Percentiles rank a stretch among this genome's conserved stretches.
phyloP scores from a whole-genome alignment of 2,888 invertebrate species.

The Synanthedon tipuliformis region DNA sequence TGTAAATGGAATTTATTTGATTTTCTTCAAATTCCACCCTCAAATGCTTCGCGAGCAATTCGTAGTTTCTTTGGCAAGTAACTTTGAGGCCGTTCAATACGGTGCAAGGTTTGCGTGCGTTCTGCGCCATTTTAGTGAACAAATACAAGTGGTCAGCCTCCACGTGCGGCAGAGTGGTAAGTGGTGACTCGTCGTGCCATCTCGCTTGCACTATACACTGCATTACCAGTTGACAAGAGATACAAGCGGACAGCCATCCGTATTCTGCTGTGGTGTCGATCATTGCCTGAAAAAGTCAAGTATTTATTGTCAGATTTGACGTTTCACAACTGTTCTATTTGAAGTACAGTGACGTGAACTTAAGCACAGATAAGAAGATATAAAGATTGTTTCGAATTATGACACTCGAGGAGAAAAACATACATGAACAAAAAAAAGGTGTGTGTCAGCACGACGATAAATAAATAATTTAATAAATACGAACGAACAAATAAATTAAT shows the following conservation, averaged over 20 bases:
- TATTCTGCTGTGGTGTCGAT: slow-evolving; percentile 92
- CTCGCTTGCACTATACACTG: slow-evolving; percentile 94
- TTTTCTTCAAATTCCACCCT: slow-evolving; percentile 74
- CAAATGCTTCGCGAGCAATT: slow-evolving; percentile 71
- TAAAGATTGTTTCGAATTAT: too few species aligned
- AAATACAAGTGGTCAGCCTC: slow-evolving; percentile 73
- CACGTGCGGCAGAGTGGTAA: slow-evolving; percentile 83
- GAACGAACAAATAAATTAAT: too few species aligned
- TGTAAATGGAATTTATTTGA: slow-evolving; percentile 76
- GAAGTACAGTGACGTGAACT: too few species aligned
- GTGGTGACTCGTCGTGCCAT: slow-evolving; percentile 82
- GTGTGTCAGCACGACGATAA: too few species aligned
- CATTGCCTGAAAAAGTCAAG: slow-evolving; percentile 79
- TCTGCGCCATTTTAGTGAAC: slow-evolving; percentile 63
- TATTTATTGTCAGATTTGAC: too few species aligned
- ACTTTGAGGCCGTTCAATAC: slow-evolving; percentile 72
- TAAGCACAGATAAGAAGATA: too few species aligned
- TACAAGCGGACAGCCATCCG: slow-evolving; percentile 87
- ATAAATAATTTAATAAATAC: too few species aligned
- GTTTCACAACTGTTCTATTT: too few species aligned
- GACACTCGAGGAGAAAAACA: too few species aligned
- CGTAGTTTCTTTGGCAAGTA: slow-evolving; percentile 66
- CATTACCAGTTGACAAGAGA: slow-evolving; percentile 82
- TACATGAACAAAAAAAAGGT: too few species aligned
- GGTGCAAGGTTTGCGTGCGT: slow-evolving; percentile 41